Evolutionary conservation across 2,888 invertebrate genomes (phyloP).

Genomic region (Cerceris rybyensis): DNA sequence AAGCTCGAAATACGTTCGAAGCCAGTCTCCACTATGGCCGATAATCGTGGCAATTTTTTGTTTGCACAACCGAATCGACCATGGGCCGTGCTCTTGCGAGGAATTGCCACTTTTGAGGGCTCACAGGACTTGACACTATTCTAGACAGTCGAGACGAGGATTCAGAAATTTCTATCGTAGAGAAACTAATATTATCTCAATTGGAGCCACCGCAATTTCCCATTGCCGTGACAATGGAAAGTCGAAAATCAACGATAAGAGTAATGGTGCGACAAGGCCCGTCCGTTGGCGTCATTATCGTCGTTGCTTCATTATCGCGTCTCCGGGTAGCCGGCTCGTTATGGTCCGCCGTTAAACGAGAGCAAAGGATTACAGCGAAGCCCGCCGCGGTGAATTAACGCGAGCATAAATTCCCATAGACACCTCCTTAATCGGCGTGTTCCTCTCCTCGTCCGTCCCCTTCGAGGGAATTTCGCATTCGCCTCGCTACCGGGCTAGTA

Average conservation of each 20-base stretch:
- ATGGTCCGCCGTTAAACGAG: conserved; percentile 71
- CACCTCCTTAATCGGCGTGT: conserved; percentile 66
- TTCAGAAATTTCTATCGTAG: too few species aligned
- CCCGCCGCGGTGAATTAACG: conserved; percentile 65
- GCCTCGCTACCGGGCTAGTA: neutral
- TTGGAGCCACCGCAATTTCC: conserved; percentile 41
- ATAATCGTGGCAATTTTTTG: conserved; percentile 34
- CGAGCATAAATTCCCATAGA: conserved; percentile 72
- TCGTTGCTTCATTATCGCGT: conserved; percentile 67
- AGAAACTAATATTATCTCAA: too few species aligned
- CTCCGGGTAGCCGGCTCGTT: conserved; percentile 61
- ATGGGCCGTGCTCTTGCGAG: too few species aligned
- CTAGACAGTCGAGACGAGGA: neutral
- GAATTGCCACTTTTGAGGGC: too few species aligned
- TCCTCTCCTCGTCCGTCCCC: conserved; percentile 54
- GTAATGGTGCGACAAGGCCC: conserved; percentile 54
- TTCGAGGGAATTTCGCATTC: too few species aligned
- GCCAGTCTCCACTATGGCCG: conserved; percentile 16
- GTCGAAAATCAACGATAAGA: conserved; percentile 64
- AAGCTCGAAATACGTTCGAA: conserved; percentile 66
- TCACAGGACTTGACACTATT: too few species aligned
- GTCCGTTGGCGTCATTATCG: conserved; percentile 64
- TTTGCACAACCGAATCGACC: conserved; percentile 28
- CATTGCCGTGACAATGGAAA: conserved; percentile 53
- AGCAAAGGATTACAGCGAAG: conserved; percentile 70